phyloP scores from a whole-genome alignment of 2,888 invertebrate genomes.

The Disparrhopalites patrizii region DNA sequence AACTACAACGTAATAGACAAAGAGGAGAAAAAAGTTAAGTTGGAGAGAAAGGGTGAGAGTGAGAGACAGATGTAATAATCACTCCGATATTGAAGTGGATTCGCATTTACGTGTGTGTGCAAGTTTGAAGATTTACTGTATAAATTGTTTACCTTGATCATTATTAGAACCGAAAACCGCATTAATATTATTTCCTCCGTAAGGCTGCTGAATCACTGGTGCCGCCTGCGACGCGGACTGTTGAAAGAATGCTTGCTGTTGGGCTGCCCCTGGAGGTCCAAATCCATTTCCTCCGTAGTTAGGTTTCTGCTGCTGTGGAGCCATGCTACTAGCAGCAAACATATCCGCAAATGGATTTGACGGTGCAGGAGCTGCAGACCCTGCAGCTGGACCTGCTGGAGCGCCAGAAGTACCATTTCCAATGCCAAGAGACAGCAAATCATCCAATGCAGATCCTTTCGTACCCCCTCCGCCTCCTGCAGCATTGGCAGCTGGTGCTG shows the following conservation, averaged over 20 bases:
- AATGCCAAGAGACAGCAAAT: conserved; percentile 66
- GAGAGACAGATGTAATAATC: too few species aligned
- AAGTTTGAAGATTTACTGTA: background rate
- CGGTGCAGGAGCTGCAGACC: conserved; percentile 22
- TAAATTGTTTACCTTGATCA: conserved; percentile 43
- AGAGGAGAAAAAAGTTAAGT: too few species aligned
- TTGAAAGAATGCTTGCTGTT: conserved; percentile 24
- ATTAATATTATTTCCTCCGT: conserved; percentile 49
- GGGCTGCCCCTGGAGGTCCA: conserved; percentile 32
- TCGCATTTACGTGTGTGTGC: too few species aligned
- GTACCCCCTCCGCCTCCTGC: conserved; percentile 50
- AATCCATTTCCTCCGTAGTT: conserved; percentile 46
- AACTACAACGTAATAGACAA: too few species aligned
- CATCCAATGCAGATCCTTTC: conserved; percentile 65
- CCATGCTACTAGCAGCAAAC: conserved; percentile 58
- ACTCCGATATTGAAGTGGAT: too few species aligned
- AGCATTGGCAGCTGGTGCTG: conserved; percentile 50
- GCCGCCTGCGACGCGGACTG: conserved; percentile 40
- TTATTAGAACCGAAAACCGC: conserved; percentile 46
- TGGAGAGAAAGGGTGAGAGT: too few species aligned
- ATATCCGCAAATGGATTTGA: conserved; percentile 61
- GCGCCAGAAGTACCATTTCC: conserved; percentile 36
- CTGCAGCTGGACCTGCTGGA: conserved; percentile 28
- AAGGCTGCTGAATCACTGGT: conserved; percentile 48
- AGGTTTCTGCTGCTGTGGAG: conserved; percentile 50